A percentile compares a stretch with the other conserved stretches of the same genome.
Conservation (phyloP, 2,797 vertebrate species). For the Cyclopterus lumpus region DNA sequence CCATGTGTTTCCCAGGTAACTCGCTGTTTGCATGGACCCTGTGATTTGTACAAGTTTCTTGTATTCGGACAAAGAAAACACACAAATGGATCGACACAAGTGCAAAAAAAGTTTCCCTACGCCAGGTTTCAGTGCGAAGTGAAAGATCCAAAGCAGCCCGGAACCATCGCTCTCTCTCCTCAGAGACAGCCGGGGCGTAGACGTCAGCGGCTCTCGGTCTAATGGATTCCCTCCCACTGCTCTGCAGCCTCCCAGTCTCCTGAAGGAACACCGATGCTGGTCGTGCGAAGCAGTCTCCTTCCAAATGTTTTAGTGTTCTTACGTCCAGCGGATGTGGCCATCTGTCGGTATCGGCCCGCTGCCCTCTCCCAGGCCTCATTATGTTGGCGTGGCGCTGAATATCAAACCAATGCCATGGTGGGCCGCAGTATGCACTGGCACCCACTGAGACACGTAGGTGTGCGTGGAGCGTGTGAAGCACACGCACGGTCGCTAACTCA, state of each 20-base stretch:
- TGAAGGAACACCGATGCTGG: constrained; percentile 33
- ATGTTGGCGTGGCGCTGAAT: constrained; percentile 57
- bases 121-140: background rate
- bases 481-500: background rate
- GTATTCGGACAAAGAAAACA: background rate
- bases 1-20: background rate
- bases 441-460: constrained; percentile 36
- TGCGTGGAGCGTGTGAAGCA: constrained; percentile 19
- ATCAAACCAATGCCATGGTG: constrained; percentile 55
- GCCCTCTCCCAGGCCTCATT: constrained; percentile 60
- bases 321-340: constrained; percentile 59
- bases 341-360: constrained; percentile 54
- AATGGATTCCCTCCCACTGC: constrained; percentile 49
- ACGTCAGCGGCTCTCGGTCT: constrained; percentile 24
- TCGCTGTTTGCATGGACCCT: background rate
- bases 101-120: background rate
- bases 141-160: background rate
- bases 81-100: background rate
- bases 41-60: background rate
- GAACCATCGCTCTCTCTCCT: constrained; percentile 10
- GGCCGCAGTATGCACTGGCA: constrained; percentile 13
- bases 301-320: constrained; percentile 49
- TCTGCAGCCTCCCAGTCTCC: constrained; percentile 33
- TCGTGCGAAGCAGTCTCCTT: constrained; percentile 40
- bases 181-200: constrained; percentile 7